Percentiles rank a stretch among this genome's conserved stretches.
Conservation (phyloP, 2,797 vertebrate species). For the Poeciliopsis turneri region DNA sequence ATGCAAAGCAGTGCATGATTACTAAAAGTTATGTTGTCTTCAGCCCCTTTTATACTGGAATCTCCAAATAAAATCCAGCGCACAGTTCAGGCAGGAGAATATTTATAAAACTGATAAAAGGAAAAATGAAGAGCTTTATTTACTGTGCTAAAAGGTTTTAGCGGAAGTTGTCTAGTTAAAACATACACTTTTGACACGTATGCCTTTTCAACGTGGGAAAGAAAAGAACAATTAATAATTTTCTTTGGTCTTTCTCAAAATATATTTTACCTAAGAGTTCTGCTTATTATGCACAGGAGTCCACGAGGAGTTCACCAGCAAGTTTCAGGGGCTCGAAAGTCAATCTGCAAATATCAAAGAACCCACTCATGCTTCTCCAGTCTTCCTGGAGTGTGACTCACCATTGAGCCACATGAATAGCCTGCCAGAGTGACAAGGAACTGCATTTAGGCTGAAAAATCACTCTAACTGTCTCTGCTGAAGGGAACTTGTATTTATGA, state of each 20-base stretch:
- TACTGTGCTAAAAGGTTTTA: not conserved
- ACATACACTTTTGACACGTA: not conserved
- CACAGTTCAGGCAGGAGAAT: not conserved
- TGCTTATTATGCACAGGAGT: constrained; percentile 1
- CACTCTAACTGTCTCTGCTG: not conserved
- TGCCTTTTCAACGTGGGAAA: not conserved
- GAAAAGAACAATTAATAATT: not conserved
- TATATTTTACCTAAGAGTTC: constrained; percentile 1
- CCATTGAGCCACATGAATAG: constrained; percentile 33
- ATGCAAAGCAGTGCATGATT: not conserved
- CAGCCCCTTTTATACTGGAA: not conserved
- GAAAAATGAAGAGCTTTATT: not conserved
- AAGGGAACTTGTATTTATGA: not conserved
- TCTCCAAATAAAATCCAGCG: not conserved
- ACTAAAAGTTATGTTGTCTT: no score
- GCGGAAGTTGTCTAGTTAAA: not conserved
- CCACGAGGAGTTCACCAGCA: constrained; percentile 26
- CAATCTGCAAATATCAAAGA: constrained; percentile 53
- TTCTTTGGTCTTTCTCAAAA: not conserved
- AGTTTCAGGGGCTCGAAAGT: constrained; percentile 45
- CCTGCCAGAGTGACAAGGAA: constrained; percentile 37
- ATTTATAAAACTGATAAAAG: not conserved
- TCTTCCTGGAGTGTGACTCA: constrained; percentile 63
- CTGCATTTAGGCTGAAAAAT: constrained; percentile 30
- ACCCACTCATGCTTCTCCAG: constrained; percentile 57